phyloP scores from a whole-genome alignment of 2,797 vertebrate species.

The Taeniopygia guttata region DNA sequence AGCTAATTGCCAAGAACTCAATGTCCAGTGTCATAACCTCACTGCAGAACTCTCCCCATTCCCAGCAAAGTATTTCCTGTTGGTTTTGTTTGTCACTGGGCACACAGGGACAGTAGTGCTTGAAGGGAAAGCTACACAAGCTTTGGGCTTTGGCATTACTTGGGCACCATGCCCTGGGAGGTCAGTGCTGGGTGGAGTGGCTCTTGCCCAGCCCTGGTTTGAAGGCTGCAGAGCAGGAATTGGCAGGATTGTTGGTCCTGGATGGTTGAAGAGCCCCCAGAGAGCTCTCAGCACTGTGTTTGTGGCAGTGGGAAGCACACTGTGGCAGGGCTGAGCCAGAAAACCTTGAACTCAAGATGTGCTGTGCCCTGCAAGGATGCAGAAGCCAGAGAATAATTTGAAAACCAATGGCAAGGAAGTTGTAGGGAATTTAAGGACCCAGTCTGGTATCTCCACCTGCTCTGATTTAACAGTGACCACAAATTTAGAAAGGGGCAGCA shows the following conservation, averaged over 20 bases:
- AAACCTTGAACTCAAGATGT: background rate
- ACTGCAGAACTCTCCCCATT: background rate
- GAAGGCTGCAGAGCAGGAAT: background rate
- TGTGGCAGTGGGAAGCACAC: background rate
- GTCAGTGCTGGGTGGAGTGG: background rate
- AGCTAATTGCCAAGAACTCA: conserved; percentile 42
- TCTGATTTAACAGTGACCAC: background rate
- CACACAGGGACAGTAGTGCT: background rate
- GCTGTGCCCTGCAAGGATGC: background rate
- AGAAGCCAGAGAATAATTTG: background rate
- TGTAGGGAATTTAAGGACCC: background rate
- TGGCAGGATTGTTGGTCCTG: background rate
- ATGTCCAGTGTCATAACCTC: conserved; percentile 32
- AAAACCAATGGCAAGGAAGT: background rate
- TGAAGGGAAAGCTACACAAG: background rate
- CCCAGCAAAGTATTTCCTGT: conserved; percentile 52
- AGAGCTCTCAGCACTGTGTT: background rate
- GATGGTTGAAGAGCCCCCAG: background rate
- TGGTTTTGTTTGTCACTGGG: conserved; percentile 26
- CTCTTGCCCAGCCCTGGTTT: background rate
- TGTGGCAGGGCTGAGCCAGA: background rate
- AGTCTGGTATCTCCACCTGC: background rate
- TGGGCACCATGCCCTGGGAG: background rate
- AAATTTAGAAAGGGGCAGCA: background rate
- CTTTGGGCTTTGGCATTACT: background rate